Percentiles rank a stretch among this genome's conserved stretches.
Evolutionary conservation across 2,888 invertebrate genomes (phyloP).

Genomic region (Pyrochroa serraticornis): DNA sequence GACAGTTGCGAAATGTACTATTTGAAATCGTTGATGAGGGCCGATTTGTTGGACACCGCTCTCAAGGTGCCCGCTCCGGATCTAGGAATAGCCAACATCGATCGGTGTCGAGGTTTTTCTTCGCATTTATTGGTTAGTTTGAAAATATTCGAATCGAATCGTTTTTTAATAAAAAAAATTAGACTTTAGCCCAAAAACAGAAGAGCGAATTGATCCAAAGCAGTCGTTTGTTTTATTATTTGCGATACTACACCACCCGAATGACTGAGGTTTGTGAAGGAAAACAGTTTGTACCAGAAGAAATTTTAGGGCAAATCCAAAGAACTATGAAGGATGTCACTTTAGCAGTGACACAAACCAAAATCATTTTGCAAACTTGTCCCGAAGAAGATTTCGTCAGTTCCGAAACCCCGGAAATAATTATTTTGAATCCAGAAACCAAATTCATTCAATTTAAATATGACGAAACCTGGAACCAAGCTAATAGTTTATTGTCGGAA

Average conservation of each 20-base stretch:
- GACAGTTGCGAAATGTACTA: slow-evolving; percentile 77
- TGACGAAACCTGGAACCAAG: slow-evolving; percentile 46
- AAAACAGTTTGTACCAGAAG: slow-evolving; percentile 39
- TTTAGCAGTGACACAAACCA: slow-evolving; percentile 71
- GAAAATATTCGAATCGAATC: background rate
- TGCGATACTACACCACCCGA: slow-evolving; percentile 61
- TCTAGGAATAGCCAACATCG: slow-evolving; percentile 79
- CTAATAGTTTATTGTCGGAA: slow-evolving; percentile 34
- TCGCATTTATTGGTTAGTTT: slow-evolving; percentile 73
- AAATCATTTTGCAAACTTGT: slow-evolving; percentile 68
- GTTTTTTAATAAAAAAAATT: slow-evolving; percentile 18
- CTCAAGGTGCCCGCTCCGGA: slow-evolving; percentile 76
- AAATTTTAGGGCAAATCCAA: slow-evolving; percentile 19
- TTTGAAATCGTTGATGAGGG: slow-evolving; percentile 72
- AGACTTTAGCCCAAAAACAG: slow-evolving; percentile 70
- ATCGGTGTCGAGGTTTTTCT: slow-evolving; percentile 85
- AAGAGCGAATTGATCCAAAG: slow-evolving; percentile 67
- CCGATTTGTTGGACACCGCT: slow-evolving; percentile 67
- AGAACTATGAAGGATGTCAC: slow-evolving; percentile 57
- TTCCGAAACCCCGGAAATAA: slow-evolving; percentile 42
- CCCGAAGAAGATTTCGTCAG: slow-evolving; percentile 56
- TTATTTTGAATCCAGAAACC: slow-evolving; percentile 41
- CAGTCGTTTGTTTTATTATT: slow-evolving; percentile 63
- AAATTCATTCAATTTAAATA: slow-evolving; percentile 46
- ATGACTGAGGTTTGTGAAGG: slow-evolving; percentile 47